Percentiles rank a stretch among this genome's conserved stretches.
These are phyloP conservation scores for Thecophora atra DNA, from an alignment of 2,888 invertebrate species.

Conservation along the genomic window DNA sequence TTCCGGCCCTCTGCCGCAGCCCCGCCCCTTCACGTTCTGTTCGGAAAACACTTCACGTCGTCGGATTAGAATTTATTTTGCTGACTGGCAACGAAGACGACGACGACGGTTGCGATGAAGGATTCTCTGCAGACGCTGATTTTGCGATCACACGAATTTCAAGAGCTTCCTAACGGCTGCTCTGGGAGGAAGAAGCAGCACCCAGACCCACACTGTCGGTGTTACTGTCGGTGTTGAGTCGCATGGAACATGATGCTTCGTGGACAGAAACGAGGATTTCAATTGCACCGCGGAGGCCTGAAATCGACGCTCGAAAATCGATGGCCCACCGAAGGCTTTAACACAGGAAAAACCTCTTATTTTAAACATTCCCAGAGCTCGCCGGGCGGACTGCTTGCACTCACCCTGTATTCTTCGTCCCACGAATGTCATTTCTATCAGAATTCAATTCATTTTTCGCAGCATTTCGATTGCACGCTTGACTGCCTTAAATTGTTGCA, in stretches of 20 bases:
- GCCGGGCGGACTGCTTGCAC: too few species aligned
- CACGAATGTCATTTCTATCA: conserved; percentile 17
- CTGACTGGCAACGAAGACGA: background rate
- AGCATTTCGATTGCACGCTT: conserved; percentile 30
- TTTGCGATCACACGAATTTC: conserved; percentile 18
- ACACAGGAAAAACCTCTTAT: too few species aligned
- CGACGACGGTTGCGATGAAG: background rate
- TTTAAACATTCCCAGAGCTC: too few species aligned
- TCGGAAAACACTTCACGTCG: background rate
- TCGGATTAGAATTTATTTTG: conserved; percentile 13
- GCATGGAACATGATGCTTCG: background rate
- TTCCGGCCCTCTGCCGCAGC: background rate
- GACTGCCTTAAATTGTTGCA: conserved; percentile 14
- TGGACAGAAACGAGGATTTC: background rate
- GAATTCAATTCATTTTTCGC: conserved; percentile 29
- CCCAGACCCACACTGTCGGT: background rate
- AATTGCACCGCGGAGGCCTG: too few species aligned
- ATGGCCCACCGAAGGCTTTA: too few species aligned
- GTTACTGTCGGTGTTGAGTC: background rate
- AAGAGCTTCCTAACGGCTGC: conserved; percentile 13
- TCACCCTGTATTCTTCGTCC: conserved; percentile 9
- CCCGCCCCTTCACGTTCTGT: background rate
- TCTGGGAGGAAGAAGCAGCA: too few species aligned
- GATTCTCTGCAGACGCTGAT: background rate
- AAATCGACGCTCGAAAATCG: too few species aligned